phyloP scores from a whole-genome alignment of 1,140 invertebrate genomes.

The Drosophila guanche region DNA sequence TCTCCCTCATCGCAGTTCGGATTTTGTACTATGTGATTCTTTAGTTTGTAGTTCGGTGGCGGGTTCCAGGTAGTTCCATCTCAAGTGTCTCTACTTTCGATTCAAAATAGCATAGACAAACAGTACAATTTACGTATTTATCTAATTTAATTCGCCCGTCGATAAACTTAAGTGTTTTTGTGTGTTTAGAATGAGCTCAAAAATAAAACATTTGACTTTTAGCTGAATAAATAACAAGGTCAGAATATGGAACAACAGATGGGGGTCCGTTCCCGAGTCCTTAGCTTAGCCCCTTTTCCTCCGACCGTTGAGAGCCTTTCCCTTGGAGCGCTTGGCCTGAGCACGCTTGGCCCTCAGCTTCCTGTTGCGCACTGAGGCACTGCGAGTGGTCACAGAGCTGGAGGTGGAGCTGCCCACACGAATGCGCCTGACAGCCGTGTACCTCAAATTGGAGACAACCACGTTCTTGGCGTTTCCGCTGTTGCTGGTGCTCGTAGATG shows the following conservation, averaged over 20 bases:
- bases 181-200: constrained; percentile 66
- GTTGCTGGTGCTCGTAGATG: neutral
- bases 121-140: constrained; percentile 64
- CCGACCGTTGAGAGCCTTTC: constrained; percentile 11
- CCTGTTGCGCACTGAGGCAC: constrained; percentile 4
- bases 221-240: neutral
- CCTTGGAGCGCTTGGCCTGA: constrained; percentile 1
- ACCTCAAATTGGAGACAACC: constrained; percentile 24
- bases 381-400: constrained; percentile 29
- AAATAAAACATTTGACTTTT: constrained; percentile 32
- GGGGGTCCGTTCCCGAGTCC: neutral
- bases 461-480: constrained; percentile 5
- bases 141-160: constrained; percentile 53
- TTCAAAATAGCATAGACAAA: constrained; percentile 41
- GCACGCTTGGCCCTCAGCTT: constrained; percentile 19
- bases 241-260: neutral
- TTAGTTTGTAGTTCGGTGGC: constrained; percentile 76
- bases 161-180: constrained; percentile 55
- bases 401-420: constrained; percentile 15
- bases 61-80: constrained; percentile 56
- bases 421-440: constrained; percentile 22
- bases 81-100: constrained; percentile 45
- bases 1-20: constrained; percentile 10
- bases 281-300: constrained; percentile 7
- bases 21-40: constrained; percentile 75